phyloP scores from a whole-genome alignment of 1,140 invertebrate species.

The Caenorhabditis brenneri region DNA sequence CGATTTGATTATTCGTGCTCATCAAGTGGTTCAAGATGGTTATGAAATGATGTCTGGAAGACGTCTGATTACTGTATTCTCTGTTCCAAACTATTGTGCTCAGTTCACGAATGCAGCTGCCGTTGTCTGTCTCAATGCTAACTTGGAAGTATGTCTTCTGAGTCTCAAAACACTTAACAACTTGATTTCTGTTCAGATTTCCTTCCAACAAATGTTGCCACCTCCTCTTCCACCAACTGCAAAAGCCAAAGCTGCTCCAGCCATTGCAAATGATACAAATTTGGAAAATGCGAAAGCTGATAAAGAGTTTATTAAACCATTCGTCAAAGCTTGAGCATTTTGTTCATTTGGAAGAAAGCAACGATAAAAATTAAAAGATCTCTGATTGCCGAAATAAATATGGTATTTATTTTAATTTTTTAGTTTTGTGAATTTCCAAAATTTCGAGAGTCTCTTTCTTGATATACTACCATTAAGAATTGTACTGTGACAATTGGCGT shows the following conservation, averaged over 20 bases:
- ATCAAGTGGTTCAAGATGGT: slow-evolving; percentile 63
- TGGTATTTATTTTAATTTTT: too few species aligned
- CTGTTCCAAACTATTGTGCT: slow-evolving; percentile 61
- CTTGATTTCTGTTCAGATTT: neutral
- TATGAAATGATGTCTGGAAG: slow-evolving; percentile 61
- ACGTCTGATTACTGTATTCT: slow-evolving; percentile 63
- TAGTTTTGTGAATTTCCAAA: too few species aligned
- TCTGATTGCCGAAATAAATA: too few species aligned
- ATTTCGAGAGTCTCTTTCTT: too few species aligned
- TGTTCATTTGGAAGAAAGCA: neutral
- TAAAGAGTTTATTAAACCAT: slow-evolving; percentile 32
- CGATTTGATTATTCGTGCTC: slow-evolving; percentile 62
- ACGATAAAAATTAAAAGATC: neutral
- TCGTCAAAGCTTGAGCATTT: neutral
- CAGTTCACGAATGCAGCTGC: slow-evolving; percentile 65
- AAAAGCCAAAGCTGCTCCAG: slow-evolving; percentile 46
- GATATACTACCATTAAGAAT: too few species aligned
- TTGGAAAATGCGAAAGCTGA: neutral
- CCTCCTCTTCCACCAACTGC: slow-evolving; percentile 27
- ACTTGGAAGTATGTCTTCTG: slow-evolving; percentile 51
- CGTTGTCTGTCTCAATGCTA: slow-evolving; percentile 61
- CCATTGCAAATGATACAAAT: slow-evolving; percentile 28
- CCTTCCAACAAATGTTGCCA: slow-evolving; percentile 39
- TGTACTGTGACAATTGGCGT: too few species aligned
- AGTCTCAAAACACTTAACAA: neutral